Base-by-base conservation (phyloP, 2,888 invertebrate species). In the Aspidiotus rigidus region DNA sequence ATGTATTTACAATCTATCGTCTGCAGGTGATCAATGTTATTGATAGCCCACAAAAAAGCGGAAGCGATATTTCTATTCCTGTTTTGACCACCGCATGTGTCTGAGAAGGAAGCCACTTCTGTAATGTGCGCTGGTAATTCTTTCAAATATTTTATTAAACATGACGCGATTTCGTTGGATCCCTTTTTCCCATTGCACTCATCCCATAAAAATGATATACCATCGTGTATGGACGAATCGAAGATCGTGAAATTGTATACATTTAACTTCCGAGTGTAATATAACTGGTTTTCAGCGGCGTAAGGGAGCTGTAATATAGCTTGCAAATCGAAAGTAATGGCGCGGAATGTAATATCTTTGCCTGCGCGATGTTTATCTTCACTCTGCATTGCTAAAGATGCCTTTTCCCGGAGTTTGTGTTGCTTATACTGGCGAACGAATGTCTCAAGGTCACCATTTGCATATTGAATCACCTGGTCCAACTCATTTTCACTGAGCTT, bases 1-100 rank as follows among this genome's bases (percentile, higher is more conserved):
- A 73, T 73, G 63, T 70, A 73, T 62, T 75, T 74, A 13, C 73
- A 67, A 64, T 74, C 73, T 11, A 74, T 69, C 16, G 62, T 69
- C 28, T 71, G 28, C 13, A 74, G 39, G 56, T 70, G 70, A 16
- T 69, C 56, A 56, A 64, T 71, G 10, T 64, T 72, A 53, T 74
- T 71, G 5, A 73, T 73, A 39, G 72, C 71, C 69, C 59, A 73
- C 8, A 74, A 49, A 70, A 74, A 64, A n/a, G 72, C 71, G 7
- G 73, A 55, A 1, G 40, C 49, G 42, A 71, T 49, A 63, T 40
- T 49, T 61, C 66, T 66, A 55, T 71, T 71, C 0, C 70, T 28
- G 49, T 70, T 70, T 57, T 70, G 66, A 5, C 66, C 57, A 13
- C 66, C 57, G 56, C 70, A 70, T 8, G 64, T 70, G 56, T 70